phyloP scores from a whole-genome alignment of 2,888 invertebrate species.

The Pogonocherus hispidulus region DNA sequence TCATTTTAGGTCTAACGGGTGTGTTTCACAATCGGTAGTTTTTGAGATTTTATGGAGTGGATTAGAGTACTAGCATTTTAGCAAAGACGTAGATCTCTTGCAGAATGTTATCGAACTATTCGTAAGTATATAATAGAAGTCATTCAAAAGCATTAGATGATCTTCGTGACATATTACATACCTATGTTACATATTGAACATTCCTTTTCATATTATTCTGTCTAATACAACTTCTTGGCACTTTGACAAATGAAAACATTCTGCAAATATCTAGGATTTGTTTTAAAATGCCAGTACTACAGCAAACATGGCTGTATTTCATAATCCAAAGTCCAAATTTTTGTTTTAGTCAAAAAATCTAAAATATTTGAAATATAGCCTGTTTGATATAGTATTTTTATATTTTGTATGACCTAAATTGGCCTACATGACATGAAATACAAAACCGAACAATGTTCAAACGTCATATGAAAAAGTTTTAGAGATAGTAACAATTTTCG shows the following conservation, averaged over 20 bases:
- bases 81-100: background rate
- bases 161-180: too few species aligned
- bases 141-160: too few species aligned
- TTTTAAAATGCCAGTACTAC: constrained; percentile 25
- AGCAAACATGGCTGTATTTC: constrained; percentile 17
- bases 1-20: constrained; percentile 1
- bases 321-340: background rate
- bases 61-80: constrained; percentile 24
- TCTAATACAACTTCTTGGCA: too few species aligned
- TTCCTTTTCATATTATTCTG: too few species aligned
- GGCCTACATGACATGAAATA: background rate
- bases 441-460: background rate
- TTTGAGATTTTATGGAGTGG: constrained; percentile 16
- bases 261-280: constrained; percentile 5
- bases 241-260: too few species aligned
- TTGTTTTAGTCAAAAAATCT: too few species aligned
- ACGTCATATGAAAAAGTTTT: constrained; percentile 1
- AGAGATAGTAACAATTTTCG: constrained; percentile 4
- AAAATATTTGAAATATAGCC: constrained; percentile 29
- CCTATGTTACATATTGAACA: too few species aligned
- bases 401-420: constrained; percentile 20
- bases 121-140: too few species aligned
- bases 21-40: constrained; percentile 7
- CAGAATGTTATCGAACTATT: background rate
- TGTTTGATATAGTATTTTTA: constrained; percentile 8